Percentiles rank a stretch among this genome's conserved stretches.
Evolutionary conservation across 92 coral and sea anemone species (phyloP).

Genomic region (Porites divaricata): DNA sequence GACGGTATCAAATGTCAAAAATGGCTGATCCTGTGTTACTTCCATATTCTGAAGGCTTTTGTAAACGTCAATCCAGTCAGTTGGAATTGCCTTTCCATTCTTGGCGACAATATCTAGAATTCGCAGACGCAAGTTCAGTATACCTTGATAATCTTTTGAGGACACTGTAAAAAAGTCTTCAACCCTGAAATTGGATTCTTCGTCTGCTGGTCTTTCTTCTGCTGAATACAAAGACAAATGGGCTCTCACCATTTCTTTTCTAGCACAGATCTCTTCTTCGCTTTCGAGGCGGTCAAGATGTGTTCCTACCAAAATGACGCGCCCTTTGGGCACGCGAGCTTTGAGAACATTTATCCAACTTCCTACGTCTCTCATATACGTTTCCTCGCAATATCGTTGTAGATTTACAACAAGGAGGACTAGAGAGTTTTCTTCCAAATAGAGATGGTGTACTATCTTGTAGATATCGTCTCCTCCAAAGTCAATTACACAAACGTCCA

Average conservation of each 20-base stretch:
- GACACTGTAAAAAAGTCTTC: conserved; percentile 40
- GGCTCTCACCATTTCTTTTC: conserved; percentile 1
- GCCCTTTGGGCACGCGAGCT: conserved; percentile 68
- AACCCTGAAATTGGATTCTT: conserved; percentile 2
- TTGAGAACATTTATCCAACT: conserved; percentile 65
- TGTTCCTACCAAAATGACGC: conserved; percentile 63
- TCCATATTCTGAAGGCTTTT: conserved; percentile 45
- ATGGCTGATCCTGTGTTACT: conserved; percentile 32
- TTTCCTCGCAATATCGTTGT: conserved; percentile 47
- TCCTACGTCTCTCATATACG: conserved; percentile 52
- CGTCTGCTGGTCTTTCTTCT: neutral
- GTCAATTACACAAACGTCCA: conserved; percentile 65
- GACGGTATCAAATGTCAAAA: conserved; percentile 56
- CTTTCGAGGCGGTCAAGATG: conserved; percentile 41
- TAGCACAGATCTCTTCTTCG: conserved; percentile 21
- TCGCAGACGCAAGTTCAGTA: conserved; percentile 32
- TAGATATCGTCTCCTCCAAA: conserved; percentile 74
- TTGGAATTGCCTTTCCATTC: conserved; percentile 63
- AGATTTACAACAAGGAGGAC: conserved; percentile 62
- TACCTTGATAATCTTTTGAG: conserved; percentile 58
- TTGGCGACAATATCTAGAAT: conserved; percentile 47
- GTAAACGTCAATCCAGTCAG: conserved; percentile 53
- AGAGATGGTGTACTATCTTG: conserved; percentile 68
- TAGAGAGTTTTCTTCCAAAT: conserved; percentile 61
- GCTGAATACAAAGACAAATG: neutral